These are phyloP conservation scores for Eupithecia vulgata DNA, from an alignment of 2,888 invertebrate genomes.

Conservation along the genomic window DNA sequence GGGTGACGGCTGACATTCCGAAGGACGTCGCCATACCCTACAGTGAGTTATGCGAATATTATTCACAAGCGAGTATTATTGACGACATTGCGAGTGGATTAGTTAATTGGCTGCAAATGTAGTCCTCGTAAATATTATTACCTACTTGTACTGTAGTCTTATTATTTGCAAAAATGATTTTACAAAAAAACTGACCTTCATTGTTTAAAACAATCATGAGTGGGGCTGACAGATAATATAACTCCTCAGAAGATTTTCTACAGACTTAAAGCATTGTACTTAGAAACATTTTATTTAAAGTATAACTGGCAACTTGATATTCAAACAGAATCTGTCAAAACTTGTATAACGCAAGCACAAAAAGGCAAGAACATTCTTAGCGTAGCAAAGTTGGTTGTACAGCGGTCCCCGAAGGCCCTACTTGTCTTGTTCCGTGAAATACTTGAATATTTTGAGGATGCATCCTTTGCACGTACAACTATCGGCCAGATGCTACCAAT, in stretches of 20 bases:
- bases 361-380: conserved; percentile 61
- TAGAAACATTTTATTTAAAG: conserved; percentile 43
- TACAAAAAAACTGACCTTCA: not conserved
- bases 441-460: conserved; percentile 50
- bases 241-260: conserved; percentile 35
- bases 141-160: conserved; percentile 5
- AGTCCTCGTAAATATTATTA: conserved; percentile 20
- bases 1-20: conserved; percentile 44
- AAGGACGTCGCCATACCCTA: conserved; percentile 40
- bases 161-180: not conserved
- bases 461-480: conserved; percentile 53
- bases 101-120: conserved; percentile 26
- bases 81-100: conserved; percentile 25
- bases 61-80: conserved; percentile 34
- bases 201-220: conserved; percentile 5
- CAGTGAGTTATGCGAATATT: conserved; percentile 40
- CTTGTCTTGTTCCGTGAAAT: conserved; percentile 51
- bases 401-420: conserved; percentile 48
- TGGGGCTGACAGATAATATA: conserved; percentile 18
- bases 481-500: conserved; percentile 64
- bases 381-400: conserved; percentile 47
- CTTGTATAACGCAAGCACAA: conserved; percentile 49
- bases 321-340: conserved; percentile 63
- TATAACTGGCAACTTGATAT: conserved; percentile 55
- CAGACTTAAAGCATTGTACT: conserved; percentile 34